Evolutionary conservation across 2,888 invertebrate species (phyloP).

Genomic region (Boloria euphrosyne): DNA sequence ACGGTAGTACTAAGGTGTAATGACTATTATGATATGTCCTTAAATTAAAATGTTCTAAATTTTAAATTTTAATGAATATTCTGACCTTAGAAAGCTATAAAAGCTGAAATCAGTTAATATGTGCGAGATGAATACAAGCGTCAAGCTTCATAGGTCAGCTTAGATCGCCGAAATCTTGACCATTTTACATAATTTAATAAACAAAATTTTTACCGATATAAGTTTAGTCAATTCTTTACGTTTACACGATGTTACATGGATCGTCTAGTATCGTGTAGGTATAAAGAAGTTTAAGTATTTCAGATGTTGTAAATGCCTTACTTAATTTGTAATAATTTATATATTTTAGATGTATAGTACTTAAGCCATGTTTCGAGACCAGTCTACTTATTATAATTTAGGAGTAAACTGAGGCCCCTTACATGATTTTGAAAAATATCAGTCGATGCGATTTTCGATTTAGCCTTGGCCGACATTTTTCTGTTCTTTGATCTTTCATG

Average conservation of each 20-base stretch:
- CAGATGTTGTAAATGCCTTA: slow-evolving; percentile 82
- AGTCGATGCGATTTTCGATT: slow-evolving; percentile 54
- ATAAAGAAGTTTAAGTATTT: slow-evolving; percentile 76
- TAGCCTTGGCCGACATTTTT: slow-evolving; percentile 70
- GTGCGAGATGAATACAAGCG: slow-evolving; percentile 39
- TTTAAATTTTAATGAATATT: slow-evolving; percentile 58
- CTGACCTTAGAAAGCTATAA: slow-evolving; percentile 70
- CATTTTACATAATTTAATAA: slow-evolving; percentile 67
- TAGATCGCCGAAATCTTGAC: slow-evolving; percentile 82
- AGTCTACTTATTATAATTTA: slow-evolving; percentile 78
- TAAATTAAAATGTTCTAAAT: slow-evolving; percentile 70
- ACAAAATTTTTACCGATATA: slow-evolving; percentile 78
- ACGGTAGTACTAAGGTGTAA: slow-evolving; percentile 79
- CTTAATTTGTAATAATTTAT: slow-evolving; percentile 83
- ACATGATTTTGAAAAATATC: slow-evolving; percentile 63
- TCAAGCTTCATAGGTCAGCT: slow-evolving; percentile 68
- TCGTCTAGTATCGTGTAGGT: slow-evolving; percentile 76
- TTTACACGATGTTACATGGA: slow-evolving; percentile 75
- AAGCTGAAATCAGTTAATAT: slow-evolving; percentile 29
- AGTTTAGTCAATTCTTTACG: slow-evolving; percentile 80
- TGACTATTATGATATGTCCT: slow-evolving; percentile 61
- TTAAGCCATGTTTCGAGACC: slow-evolving; percentile 83
- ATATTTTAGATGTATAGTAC: slow-evolving; percentile 83
- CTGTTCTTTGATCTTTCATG: slow-evolving; percentile 58
- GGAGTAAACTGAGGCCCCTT: slow-evolving; percentile 70